These are phyloP conservation scores for Columba guinea DNA, from an alignment of 2,797 vertebrate genomes.

Conservation along the genomic window DNA sequence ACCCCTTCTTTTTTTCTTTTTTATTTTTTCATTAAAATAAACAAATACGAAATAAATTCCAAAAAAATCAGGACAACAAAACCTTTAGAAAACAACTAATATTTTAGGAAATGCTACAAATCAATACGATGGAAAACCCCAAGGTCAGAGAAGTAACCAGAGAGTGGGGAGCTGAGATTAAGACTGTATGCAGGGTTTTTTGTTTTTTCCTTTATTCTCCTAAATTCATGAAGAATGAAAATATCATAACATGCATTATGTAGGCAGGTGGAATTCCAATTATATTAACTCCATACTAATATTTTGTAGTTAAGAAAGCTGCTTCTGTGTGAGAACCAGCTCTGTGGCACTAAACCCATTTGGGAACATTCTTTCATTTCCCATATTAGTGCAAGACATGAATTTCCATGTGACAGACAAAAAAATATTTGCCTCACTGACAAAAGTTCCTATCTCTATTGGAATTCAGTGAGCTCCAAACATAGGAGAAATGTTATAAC, in stretches of 20 bases:
- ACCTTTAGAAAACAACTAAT: background rate
- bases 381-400: background rate
- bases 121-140: background rate
- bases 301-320: background rate
- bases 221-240: background rate
- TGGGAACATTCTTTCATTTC: background rate
- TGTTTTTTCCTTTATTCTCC: background rate
- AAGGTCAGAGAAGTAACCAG: background rate
- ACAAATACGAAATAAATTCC: background rate
- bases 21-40: background rate
- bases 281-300: background rate
- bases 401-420: background rate
- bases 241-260: background rate
- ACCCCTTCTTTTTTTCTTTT: too few species aligned
- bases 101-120: conserved; percentile 5
- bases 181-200: background rate
- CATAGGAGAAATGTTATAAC: background rate
- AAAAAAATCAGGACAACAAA: background rate
- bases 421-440: background rate
- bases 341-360: background rate
- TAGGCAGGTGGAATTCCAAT: background rate
- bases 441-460: background rate
- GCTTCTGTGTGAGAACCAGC: background rate
- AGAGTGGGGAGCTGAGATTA: background rate
- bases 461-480: conserved; percentile 9